These are phyloP conservation scores for Oryzias dopingdopingensis DNA, from an alignment of 2,797 vertebrate genomes.

Conservation along the genomic window DNA sequence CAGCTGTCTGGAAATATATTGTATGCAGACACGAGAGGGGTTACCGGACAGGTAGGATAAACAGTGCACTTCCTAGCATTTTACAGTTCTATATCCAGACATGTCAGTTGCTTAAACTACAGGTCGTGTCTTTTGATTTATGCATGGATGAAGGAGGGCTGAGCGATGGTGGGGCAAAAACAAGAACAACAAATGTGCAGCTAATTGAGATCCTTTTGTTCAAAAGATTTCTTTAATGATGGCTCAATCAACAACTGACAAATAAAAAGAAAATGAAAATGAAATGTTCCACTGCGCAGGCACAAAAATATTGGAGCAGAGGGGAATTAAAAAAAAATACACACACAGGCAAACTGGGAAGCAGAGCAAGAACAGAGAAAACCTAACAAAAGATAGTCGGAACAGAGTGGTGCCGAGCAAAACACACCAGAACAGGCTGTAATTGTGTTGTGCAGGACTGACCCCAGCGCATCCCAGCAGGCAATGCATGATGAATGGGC, in stretches of 20 bases:
- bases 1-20: constrained; percentile 59
- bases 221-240: constrained; percentile 32
- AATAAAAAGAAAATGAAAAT: constrained; percentile 18
- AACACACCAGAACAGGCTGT: constrained; percentile 75
- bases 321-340: constrained; percentile 3
- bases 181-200: constrained; percentile 28
- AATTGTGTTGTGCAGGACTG: constrained; percentile 77
- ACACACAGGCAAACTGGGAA: constrained; percentile 38
- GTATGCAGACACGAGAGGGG: constrained; percentile 46
- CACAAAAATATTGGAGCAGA: constrained; percentile 5
- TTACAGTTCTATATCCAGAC: constrained; percentile 43
- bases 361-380: constrained; percentile 55
- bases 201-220: constrained; percentile 57
- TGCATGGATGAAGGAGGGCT: constrained; percentile 42
- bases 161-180: constrained; percentile 9
- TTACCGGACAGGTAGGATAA: constrained; percentile 57
- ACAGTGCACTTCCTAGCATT: constrained; percentile 57
- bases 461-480: constrained; percentile 77
- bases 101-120: constrained; percentile 56
- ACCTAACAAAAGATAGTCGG: constrained; percentile 63
- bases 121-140: constrained; percentile 30
- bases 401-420: constrained; percentile 64
- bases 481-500: constrained; percentile 79
- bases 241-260: constrained; percentile 36
- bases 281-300: constrained; percentile 33